phyloP scores from a whole-genome alignment of 2,888 invertebrate species.

The Bellardia pandia region DNA sequence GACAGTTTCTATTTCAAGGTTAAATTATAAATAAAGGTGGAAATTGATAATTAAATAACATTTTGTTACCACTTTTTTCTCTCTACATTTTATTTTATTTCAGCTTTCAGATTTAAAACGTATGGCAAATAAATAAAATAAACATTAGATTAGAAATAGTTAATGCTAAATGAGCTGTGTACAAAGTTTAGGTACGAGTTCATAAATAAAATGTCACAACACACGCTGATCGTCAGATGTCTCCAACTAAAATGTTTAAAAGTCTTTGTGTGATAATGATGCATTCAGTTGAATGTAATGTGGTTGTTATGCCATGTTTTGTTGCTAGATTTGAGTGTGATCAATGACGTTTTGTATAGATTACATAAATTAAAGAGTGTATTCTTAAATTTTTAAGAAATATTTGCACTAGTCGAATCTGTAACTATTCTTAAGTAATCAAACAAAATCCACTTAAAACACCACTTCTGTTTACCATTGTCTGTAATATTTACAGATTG shows the following conservation, averaged over 20 bases:
- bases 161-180: background rate
- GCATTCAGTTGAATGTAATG: background rate
- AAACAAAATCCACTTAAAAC: too few species aligned
- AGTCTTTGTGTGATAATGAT: conserved; percentile 3
- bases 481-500: too few species aligned
- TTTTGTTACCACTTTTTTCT: conserved; percentile 44
- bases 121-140: background rate
- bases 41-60: conserved; percentile 58
- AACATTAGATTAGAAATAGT: background rate
- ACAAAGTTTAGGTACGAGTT: conserved; percentile 36
- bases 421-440: too few species aligned
- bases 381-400: too few species aligned
- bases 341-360: too few species aligned
- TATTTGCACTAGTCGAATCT: too few species aligned
- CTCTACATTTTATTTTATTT: conserved; percentile 3
- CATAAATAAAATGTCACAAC: conserved; percentile 32
- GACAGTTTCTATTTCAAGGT: conserved; percentile 63
- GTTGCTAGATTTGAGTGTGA: background rate
- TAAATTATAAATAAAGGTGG: conserved; percentile 46
- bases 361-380: too few species aligned
- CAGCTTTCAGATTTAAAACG: background rate
- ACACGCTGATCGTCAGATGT: background rate
- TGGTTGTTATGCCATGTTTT: background rate
- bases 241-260: background rate
- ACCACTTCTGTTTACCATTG: too few species aligned